phyloP scores from a whole-genome alignment of 2,888 invertebrate species.

The Scelioninae gen. 2 region DNA sequence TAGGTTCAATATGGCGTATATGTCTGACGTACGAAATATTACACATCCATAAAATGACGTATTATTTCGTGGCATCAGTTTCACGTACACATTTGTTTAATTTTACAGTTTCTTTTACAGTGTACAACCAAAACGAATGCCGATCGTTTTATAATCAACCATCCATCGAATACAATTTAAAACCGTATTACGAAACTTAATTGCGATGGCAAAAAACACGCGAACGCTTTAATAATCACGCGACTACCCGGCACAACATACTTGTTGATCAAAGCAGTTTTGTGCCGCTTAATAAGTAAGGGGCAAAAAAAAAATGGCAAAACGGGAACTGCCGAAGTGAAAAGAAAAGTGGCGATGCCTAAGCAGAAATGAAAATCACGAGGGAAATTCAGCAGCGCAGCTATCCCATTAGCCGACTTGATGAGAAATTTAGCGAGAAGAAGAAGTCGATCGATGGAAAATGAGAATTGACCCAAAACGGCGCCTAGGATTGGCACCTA shows the following conservation, averaged over 20 bases:
- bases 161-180: too few species aligned
- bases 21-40: too few species aligned
- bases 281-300: neutral
- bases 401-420: slow-evolving; percentile 62
- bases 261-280: slow-evolving; percentile 18
- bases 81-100: too few species aligned
- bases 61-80: too few species aligned
- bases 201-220: neutral
- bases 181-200: too few species aligned
- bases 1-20: too few species aligned
- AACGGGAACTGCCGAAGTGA: slow-evolving; percentile 3
- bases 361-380: slow-evolving; percentile 57
- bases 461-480: slow-evolving; percentile 64
- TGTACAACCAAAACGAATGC: too few species aligned
- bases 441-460: slow-evolving; percentile 60
- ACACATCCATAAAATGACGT: too few species aligned
- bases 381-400: slow-evolving; percentile 55
- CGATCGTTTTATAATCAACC: too few species aligned
- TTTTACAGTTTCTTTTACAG: too few species aligned
- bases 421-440: slow-evolving; percentile 59
- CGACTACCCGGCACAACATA: neutral
- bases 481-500: slow-evolving; percentile 46
- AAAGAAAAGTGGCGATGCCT: slow-evolving; percentile 21
- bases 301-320: neutral
- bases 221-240: slow-evolving; percentile 8